phyloP scores from a whole-genome alignment of 2,797 vertebrate genomes.

The Ptychobarbus kaznakovi region DNA sequence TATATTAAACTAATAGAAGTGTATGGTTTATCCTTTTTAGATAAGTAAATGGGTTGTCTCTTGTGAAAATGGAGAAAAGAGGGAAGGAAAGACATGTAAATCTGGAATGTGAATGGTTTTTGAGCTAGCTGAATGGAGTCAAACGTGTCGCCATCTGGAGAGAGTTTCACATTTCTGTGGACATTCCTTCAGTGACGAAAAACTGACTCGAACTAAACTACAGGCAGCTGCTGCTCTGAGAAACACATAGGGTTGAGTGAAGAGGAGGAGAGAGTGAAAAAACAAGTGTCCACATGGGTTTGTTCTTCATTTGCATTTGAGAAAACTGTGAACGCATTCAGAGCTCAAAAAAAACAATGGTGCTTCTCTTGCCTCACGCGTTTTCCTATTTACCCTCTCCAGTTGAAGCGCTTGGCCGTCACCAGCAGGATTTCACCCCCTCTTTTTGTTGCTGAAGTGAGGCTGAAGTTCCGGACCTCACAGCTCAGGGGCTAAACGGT shows the following conservation, averaged over 20 bases:
- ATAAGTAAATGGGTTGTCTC: neutral
- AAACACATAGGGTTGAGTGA: constrained; percentile 31
- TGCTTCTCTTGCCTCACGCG: constrained; percentile 23
- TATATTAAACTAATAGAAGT: neutral
- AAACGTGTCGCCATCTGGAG: constrained; percentile 64
- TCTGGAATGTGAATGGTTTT: constrained; percentile 54
- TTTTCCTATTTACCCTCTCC: constrained; percentile 42
- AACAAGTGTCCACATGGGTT: constrained; percentile 46
- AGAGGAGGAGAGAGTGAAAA: constrained; percentile 13
- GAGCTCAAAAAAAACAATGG: constrained; percentile 54
- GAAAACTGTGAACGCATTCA: constrained; percentile 63
- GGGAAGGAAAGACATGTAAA: constrained; percentile 29
- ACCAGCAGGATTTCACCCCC: constrained; percentile 27
- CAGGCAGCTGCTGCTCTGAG: constrained; percentile 61
- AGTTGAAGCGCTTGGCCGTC: constrained; percentile 38
- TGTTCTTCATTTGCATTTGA: constrained; percentile 60
- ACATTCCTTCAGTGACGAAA: constrained; percentile 63
- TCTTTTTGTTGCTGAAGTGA: constrained; percentile 43
- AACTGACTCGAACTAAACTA: constrained; percentile 60
- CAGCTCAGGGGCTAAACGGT: constrained; percentile 35
- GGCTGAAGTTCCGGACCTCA: constrained; percentile 54
- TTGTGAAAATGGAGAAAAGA: constrained; percentile 2
- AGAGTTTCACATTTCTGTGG: constrained; percentile 70
- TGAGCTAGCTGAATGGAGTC: constrained; percentile 54
- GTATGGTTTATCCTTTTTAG: neutral